Base-by-base conservation (phyloP, 1,140 invertebrate genomes). In the Lineus longissimus region DNA sequence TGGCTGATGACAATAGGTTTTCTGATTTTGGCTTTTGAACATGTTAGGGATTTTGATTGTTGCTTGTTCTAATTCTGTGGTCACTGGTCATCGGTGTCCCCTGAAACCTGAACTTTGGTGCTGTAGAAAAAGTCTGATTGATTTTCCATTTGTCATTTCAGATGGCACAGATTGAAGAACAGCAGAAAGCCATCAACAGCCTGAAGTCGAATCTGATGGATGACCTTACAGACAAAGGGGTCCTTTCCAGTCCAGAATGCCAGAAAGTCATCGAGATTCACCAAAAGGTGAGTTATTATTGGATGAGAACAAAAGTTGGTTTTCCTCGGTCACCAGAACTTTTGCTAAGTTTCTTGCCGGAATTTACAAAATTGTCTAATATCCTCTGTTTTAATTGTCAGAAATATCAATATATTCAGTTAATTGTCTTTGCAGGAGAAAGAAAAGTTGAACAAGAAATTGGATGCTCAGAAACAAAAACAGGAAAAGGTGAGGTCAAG, bases 121-220 rank as follows among this genome's bases (percentile, higher is more conserved):
- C n/a, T n/a, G n/a, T n/a, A n/a, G n/a, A n/a, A n/a, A n/a, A n/a
- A 15, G 33, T 36, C 15, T 15, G 15, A 36, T 36, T 36, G 33
- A 4, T 36, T 36, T 36, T 4, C 15, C 15, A 7, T 15, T 36
- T 36, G 33, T 36, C n/a, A n/a, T 70, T 65, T 23, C 63, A 80
- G 77, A 36, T 80, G 55, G 64, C 76, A 1, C 70, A 73, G 59
- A 80, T 80, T 55, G 76, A 80, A 55, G 72, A 79, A 59, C 77
- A 80, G 58, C 78, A 80, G 64, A 75, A 70, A 63, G 76, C 78
- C 31, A 80, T 80, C 30, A 76, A 78, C 61, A 74, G 70, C 57
- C 65, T 80, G 29, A 80, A 79, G 59, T 68, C 70, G 15, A 78
- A 76, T 54, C 55, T 80, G 56, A 74, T 80, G 66, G 76, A 80